Evolutionary conservation across 2,888 invertebrate species (phyloP).

Genomic region (Hanleya hanleyi): DNA sequence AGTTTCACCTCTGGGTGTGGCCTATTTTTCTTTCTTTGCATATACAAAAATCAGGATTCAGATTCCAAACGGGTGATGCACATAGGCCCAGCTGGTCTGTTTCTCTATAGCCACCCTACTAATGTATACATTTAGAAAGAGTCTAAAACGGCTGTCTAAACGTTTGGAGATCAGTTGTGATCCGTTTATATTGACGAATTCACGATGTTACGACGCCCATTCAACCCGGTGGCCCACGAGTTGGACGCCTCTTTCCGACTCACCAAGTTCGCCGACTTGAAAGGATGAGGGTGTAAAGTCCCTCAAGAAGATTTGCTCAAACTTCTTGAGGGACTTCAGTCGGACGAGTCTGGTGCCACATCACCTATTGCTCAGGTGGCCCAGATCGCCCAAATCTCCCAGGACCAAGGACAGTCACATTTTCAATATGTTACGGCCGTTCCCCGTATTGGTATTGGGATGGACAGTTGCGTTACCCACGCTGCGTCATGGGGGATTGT

Average conservation of each 20-base stretch:
- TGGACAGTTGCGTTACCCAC: conserved; percentile 89
- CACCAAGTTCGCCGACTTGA: conserved; percentile 92
- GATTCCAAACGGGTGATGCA: too few species aligned
- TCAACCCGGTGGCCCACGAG: conserved; percentile 89
- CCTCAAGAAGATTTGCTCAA: conserved; percentile 87
- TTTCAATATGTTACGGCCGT: conserved; percentile 74
- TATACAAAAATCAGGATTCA: too few species aligned
- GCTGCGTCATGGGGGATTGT: conserved; percentile 83
- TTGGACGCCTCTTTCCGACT: conserved; percentile 93
- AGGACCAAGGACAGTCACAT: conserved; percentile 81
- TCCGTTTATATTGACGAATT: too few species aligned
- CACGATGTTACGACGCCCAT: conserved; percentile 72
- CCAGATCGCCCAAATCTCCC: conserved; percentile 4
- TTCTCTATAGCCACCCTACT: too few species aligned
- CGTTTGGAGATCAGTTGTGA: too few species aligned
- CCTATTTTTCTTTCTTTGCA: too few species aligned
- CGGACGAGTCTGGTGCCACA: conserved; percentile 59
- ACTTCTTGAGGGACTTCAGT: conserved; percentile 78
- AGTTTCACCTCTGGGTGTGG: too few species aligned
- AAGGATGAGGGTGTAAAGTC: conserved; percentile 94
- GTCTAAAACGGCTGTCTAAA: too few species aligned
- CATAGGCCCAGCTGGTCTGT: too few species aligned
- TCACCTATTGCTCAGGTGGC: conserved; percentile 79
- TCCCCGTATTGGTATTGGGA: conserved; percentile 79
- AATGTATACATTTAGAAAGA: too few species aligned